Evolutionary conservation across 2,113 vertebrate genomes (phyloP).

Genomic region (Oryzias javanicus): DNA sequence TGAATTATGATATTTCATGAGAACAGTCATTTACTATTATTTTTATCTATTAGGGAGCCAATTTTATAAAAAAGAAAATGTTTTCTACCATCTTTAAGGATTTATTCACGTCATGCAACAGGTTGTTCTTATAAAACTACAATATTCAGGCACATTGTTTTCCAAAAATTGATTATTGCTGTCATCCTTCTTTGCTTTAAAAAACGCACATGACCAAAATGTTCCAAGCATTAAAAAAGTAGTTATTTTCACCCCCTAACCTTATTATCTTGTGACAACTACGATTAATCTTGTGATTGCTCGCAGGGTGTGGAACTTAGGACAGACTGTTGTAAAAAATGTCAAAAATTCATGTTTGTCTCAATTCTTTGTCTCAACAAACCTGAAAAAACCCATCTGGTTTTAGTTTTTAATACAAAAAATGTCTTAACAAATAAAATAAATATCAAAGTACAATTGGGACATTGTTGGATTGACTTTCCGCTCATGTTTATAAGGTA

Average conservation of each 20-base stretch:
- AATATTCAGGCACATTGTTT: not conserved
- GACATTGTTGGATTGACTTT: conserved; percentile 83
- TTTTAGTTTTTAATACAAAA: conserved; percentile 54
- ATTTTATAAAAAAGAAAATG: not conserved
- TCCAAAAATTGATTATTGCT: not conserved
- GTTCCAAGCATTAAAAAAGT: not conserved
- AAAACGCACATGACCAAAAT: not conserved
- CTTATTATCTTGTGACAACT: conserved; percentile 9
- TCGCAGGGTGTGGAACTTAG: not conserved
- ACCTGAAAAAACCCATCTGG: conserved; percentile 72
- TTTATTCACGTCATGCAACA: not conserved
- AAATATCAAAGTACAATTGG: conserved; percentile 35
- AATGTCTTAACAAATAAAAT: conserved; percentile 49
- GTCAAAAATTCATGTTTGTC: not conserved
- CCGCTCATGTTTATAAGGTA: conserved; percentile 80
- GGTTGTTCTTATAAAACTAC: too few relatives aligned
- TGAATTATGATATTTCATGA: too few relatives aligned
- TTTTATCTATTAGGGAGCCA: too few relatives aligned
- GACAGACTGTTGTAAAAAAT: not conserved
- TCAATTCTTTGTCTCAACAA: conserved; percentile 66
- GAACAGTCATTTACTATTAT: too few relatives aligned
- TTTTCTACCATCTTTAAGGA: conserved; percentile 6
- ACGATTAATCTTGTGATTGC: conserved; percentile 1
- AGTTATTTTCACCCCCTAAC: not conserved
- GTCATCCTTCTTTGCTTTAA: not conserved